These are phyloP conservation scores for Perizoma flavofasciatum DNA, from an alignment of 2,888 invertebrate species.

Conservation along the genomic window DNA sequence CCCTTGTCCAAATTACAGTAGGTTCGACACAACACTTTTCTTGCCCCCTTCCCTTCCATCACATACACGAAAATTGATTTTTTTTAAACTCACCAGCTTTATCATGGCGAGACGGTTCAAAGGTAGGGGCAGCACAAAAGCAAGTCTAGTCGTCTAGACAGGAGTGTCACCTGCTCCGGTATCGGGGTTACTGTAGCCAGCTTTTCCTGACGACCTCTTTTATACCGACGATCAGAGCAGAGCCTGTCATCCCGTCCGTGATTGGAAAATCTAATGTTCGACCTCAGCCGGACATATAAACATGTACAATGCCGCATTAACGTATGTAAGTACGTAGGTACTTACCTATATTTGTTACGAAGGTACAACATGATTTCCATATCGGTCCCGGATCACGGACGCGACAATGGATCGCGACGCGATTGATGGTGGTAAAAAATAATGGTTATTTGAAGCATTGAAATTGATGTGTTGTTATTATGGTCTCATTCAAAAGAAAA, in stretches of 20 bases:
- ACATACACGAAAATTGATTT: no score
- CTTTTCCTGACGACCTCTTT: conserved; percentile 47
- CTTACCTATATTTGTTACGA: conserved; percentile 8
- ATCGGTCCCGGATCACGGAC: conserved; percentile 66
- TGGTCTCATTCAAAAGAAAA: no score
- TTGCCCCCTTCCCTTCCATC: no score
- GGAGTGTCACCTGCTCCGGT: conserved; percentile 57
- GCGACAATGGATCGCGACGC: conserved; percentile 46
- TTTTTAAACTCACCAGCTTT: conserved; percentile 66
- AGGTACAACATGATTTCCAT: conserved; percentile 62
- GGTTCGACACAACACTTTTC: no score
- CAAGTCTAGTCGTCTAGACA: conserved; percentile 66
- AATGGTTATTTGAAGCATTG: conserved; percentile 19
- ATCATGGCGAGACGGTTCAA: conserved; percentile 54
- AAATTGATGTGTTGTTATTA: conserved; percentile 17
- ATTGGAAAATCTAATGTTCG: conserved; percentile 71
- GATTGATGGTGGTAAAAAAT: conserved; percentile 56
- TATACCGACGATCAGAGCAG: conserved; percentile 56
- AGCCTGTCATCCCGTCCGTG: conserved; percentile 62
- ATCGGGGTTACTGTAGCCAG: conserved; percentile 38
- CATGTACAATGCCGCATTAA: conserved; percentile 78
- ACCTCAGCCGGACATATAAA: conserved; percentile 49
- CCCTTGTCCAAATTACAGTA: no score
- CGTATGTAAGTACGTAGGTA: conserved; percentile 57
- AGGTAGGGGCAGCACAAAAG: conserved; percentile 47